Percentiles rank a stretch among this genome's conserved stretches.
These are phyloP conservation scores for Pseudopipra pipra DNA, from an alignment of 2,113 vertebrate genomes.

Conservation along the genomic window DNA sequence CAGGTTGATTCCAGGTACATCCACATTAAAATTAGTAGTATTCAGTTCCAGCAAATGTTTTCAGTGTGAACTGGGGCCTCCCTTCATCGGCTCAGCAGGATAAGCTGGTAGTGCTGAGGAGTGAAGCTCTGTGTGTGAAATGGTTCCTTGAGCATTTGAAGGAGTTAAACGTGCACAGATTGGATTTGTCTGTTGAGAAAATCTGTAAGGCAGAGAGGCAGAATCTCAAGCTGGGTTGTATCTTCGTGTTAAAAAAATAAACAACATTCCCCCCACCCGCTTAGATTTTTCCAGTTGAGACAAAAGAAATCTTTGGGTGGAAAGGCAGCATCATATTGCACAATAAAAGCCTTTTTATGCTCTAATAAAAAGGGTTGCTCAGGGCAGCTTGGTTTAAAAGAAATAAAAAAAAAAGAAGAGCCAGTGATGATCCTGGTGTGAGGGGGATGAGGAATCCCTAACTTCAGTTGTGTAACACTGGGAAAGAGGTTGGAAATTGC, in stretches of 20 bases:
- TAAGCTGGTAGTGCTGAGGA: neutral
- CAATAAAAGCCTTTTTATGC: slow-evolving; percentile 57
- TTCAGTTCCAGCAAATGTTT: neutral
- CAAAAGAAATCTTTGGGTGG: slow-evolving; percentile 62
- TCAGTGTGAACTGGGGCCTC: neutral
- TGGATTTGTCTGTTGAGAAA: slow-evolving; percentile 27
- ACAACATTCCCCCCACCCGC: neutral
- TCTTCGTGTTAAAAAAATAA: slow-evolving; percentile 61
- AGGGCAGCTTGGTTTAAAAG: slow-evolving; percentile 10
- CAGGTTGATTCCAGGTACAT: neutral
- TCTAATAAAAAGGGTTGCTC: slow-evolving; percentile 51
- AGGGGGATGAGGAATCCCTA: neutral
- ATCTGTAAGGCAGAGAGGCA: slow-evolving; percentile 16
- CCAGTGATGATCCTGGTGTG: neutral
- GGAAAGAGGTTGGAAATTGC: neutral
- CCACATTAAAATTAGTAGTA: neutral
- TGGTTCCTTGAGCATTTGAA: neutral
- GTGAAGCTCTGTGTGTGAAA: neutral
- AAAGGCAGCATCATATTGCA: slow-evolving; percentile 60
- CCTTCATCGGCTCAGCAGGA: neutral
- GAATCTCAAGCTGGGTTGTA: slow-evolving; percentile 48
- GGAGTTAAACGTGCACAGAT: slow-evolving; percentile 25
- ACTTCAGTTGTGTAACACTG: slow-evolving; percentile 16
- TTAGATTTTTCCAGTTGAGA: slow-evolving; percentile 60
- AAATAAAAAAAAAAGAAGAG: neutral